Conservation (phyloP, 2,888 invertebrate species). For the Acleris laterana region DNA sequence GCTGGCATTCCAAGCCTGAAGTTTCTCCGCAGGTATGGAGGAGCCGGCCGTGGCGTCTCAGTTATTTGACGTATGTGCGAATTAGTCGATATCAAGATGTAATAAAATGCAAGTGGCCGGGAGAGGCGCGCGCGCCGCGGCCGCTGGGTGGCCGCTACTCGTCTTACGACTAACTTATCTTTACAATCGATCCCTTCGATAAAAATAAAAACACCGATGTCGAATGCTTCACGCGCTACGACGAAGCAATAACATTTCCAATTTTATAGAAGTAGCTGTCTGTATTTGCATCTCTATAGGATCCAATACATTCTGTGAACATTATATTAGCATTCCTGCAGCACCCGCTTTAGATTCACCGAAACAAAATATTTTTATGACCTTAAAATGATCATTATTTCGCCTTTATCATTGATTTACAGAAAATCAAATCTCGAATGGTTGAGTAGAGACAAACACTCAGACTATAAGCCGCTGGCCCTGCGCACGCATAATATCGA, state of each 20-base stretch:
- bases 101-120: conserved; percentile 76
- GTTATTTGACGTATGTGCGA: conserved; percentile 79
- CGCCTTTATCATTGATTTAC: conserved; percentile 10
- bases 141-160: conserved; percentile 81
- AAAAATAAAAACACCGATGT: conserved; percentile 75
- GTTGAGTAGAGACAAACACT: not conserved
- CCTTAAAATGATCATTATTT: conserved; percentile 21
- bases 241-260: conserved; percentile 74
- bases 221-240: conserved; percentile 71
- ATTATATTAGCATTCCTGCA: conserved; percentile 74
- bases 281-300: conserved; percentile 78
- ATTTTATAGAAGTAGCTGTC: conserved; percentile 75
- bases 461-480: not conserved
- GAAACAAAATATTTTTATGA: conserved; percentile 19
- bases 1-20: conserved; percentile 54
- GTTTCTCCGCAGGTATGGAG: conserved; percentile 45
- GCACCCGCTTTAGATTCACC: conserved; percentile 42
- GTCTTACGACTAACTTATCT: conserved; percentile 83
- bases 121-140: conserved; percentile 46
- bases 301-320: conserved; percentile 72
- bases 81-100: conserved; percentile 77
- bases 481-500: conserved; percentile 6
- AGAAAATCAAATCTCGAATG: conserved; percentile 6
- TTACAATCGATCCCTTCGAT: conserved; percentile 81
- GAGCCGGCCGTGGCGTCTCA: conserved; percentile 57